Evolutionary conservation across 2,113 vertebrate genomes (phyloP).

Genomic region (Lepus timidus): DNA sequence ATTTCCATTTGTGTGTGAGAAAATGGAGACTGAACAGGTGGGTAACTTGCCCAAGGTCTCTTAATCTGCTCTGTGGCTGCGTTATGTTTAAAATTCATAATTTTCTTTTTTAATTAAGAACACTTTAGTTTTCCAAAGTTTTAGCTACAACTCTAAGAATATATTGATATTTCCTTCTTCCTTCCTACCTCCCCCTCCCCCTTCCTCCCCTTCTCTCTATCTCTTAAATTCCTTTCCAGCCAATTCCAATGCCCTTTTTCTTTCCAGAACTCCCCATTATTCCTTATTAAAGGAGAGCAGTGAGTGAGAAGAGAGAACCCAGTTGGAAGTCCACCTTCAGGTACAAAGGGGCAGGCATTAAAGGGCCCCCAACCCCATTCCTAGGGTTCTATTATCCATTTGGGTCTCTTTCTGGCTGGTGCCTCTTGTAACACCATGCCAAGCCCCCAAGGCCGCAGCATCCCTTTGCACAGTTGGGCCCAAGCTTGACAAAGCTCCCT

Average conservation of each 20-base stretch:
- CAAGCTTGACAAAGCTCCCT: background rate
- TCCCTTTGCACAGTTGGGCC: background rate
- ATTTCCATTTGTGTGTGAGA: background rate
- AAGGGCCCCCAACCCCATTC: background rate
- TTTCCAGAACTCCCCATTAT: background rate
- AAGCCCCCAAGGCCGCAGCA: background rate
- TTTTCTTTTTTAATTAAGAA: no score
- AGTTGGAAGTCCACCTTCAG: background rate
- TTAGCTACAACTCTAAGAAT: no score
- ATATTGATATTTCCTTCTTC: no score
- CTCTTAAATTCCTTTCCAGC: background rate
- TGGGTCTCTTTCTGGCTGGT: background rate
- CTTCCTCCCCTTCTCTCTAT: no score
- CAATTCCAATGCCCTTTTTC: background rate
- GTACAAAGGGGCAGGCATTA: background rate
- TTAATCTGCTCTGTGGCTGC: background rate
- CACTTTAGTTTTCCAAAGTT: no score
- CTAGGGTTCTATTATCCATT: background rate
- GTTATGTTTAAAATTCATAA: background rate
- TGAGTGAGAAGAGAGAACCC: background rate
- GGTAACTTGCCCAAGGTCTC: background rate
- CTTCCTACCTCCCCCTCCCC: no score
- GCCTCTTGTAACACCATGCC: background rate
- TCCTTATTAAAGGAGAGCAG: background rate
- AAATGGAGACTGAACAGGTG: background rate